Evolutionary conservation across 1,140 invertebrate species (phyloP).

Genomic region (Eulimnadia texana): DNA sequence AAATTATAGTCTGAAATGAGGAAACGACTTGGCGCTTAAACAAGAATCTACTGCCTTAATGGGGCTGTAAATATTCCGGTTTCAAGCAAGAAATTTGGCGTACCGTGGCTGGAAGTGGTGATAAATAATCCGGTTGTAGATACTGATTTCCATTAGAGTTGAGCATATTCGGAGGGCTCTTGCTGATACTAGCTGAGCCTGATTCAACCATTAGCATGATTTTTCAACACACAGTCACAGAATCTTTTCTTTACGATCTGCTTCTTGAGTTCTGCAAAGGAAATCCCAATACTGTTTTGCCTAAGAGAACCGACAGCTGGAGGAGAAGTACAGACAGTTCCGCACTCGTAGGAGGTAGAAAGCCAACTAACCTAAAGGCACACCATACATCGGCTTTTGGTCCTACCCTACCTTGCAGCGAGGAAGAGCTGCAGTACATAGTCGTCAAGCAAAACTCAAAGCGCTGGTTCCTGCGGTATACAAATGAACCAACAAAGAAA

Average conservation of each 20-base stretch:
- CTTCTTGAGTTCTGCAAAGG: background rate
- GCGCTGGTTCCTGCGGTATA: too few relatives aligned
- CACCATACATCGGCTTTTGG: too few relatives aligned
- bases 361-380: too few relatives aligned
- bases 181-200: background rate
- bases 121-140: slow-evolving; percentile 29
- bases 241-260: too few relatives aligned
- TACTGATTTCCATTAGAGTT: slow-evolving; percentile 27
- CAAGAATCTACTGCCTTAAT: background rate
- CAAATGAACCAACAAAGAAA: too few relatives aligned
- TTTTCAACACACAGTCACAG: background rate
- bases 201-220: background rate
- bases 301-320: too few relatives aligned
- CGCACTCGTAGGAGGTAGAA: too few relatives aligned
- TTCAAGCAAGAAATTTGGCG: slow-evolving; percentile 13
- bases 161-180: slow-evolving; percentile 18
- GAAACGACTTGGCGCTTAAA: background rate
- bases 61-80: background rate
- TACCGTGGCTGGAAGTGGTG: slow-evolving; percentile 29
- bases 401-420: too few relatives aligned
- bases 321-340: too few relatives aligned
- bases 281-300: too few relatives aligned
- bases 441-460: too few relatives aligned
- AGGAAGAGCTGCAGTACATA: too few relatives aligned
- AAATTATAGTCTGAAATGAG: background rate